A percentile compares a stretch with the other conserved stretches of the same genome.
These are phyloP conservation scores for Aplysina aerophoba DNA, from an alignment of 37 sponge, comb jelly and placozoan species.

Conservation along the genomic window DNA sequence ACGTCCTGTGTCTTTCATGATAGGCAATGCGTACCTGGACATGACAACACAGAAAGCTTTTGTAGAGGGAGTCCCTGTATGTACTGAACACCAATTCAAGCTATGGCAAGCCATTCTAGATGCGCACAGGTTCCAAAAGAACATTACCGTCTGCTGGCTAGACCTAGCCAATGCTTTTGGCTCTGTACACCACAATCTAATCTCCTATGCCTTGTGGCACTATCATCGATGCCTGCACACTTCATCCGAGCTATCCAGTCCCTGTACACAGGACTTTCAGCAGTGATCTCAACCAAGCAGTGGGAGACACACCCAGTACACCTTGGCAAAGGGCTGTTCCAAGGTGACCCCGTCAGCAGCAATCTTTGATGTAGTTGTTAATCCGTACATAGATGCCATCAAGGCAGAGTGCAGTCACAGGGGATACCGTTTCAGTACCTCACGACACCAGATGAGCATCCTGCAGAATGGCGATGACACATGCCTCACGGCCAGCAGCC, in stretches of 20 bases:
- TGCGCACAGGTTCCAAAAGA: too few relatives aligned
- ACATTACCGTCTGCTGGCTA: too few relatives aligned
- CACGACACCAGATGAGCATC: background rate
- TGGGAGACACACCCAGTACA: slow-evolving; percentile 25
- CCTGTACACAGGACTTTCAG: background rate
- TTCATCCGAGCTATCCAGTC: too few relatives aligned
- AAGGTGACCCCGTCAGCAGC: slow-evolving; percentile 34
- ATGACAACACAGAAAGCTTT: too few relatives aligned
- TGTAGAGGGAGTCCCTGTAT: too few relatives aligned
- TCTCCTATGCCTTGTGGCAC: too few relatives aligned
- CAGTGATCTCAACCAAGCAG: too few relatives aligned
- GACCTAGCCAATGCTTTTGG: too few relatives aligned
- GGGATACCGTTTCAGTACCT: background rate
- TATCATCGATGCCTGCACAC: slow-evolving; percentile 6
- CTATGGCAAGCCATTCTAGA: too few relatives aligned
- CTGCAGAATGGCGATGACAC: slow-evolving; percentile 13
- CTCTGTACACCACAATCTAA: too few relatives aligned
- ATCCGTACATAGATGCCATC: background rate
- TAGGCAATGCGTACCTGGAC: slow-evolving; percentile 40
- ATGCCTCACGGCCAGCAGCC: background rate
- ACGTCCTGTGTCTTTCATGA: slow-evolving; percentile 1
- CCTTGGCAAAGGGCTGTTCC: slow-evolving; percentile 7
- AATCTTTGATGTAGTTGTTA: slow-evolving; percentile 8
- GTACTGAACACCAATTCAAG: too few relatives aligned
- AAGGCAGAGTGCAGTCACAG: background rate